Base-by-base conservation (phyloP, 2,797 vertebrate species). In the Crocidura indochinensis region DNA sequence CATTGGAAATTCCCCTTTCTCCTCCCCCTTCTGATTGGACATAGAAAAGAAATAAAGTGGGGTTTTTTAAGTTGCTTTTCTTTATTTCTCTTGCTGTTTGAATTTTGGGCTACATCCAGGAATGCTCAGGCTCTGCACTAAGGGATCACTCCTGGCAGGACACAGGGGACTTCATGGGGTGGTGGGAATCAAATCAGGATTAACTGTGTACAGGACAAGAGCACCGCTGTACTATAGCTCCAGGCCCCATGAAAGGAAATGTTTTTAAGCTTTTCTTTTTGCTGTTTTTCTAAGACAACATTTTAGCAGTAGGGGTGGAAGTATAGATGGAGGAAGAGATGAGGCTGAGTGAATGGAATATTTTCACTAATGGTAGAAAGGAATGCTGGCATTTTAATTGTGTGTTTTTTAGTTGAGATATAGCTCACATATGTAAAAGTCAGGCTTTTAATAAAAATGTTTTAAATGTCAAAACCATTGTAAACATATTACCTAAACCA, bases 281-380 rank as follows among this genome's bases (percentile, higher is more conserved):
- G 12, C 60, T 47, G 14, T 62, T 71, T 24, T 49, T 77, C 74
- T 53, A 91, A 47, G 56, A 15, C 75, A 91, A 31, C 53, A 51
- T 76, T 88, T 93, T 51, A 87, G 75, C 10, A 67, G 24, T 74
- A 3, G 11, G 15, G 1, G 7, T 65, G 47, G 19, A 9, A 2
- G n/a, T 27, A 44, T 11, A 27, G 24, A 53, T 31, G 46, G 6
- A 31, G 26, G 22, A 62, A 5, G 27, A 19, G 22, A 77, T 84
- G 20, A 46, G 51, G 60, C 1, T 74, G 67, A 74, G 85, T 84
- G 84, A 73, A 49, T 81, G 7, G 8, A 69, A 78, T 22, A 62
- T 56, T 90, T 87, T 92, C 53, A 80, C 47, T 86, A 76, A 75
- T 64, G 38, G n/a, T 24, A 78, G 53, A 82, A 71, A 20, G 24